Evolutionary conservation across 2,888 invertebrate genomes (phyloP).

Genomic region (Meteorus colon): DNA sequence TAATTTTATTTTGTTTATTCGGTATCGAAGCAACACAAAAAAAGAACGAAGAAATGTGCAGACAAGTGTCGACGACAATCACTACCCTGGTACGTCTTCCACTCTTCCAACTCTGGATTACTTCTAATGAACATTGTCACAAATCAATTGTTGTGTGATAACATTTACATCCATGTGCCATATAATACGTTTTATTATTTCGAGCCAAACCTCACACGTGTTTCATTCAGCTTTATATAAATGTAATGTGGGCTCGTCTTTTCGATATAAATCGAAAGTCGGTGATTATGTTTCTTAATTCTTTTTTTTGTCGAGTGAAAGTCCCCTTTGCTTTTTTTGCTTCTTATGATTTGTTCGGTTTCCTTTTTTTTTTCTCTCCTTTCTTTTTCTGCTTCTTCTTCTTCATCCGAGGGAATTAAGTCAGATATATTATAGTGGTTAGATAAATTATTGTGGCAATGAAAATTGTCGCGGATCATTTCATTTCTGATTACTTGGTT

Average conservation of each 20-base stretch:
- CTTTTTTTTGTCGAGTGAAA: constrained; percentile 18
- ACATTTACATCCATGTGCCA: background rate
- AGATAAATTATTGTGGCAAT: background rate
- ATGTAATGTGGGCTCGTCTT: background rate
- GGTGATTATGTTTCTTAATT: constrained; percentile 7
- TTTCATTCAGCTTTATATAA: constrained; percentile 1
- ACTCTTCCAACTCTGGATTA: constrained; percentile 27
- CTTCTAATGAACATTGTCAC: constrained; percentile 22
- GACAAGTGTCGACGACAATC: constrained; percentile 57
- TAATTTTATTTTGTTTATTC: constrained; percentile 32
- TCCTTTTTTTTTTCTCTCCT: background rate
- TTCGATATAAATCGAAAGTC: constrained; percentile 26
- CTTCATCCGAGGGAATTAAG: background rate
- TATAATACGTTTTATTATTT: background rate
- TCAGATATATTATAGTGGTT: background rate
- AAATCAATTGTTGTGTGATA: background rate
- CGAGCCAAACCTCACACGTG: background rate
- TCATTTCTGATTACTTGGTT: background rate
- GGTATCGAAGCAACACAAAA: constrained; percentile 35
- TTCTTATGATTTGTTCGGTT: constrained; percentile 4
- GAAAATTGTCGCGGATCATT: background rate
- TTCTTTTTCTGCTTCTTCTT: background rate
- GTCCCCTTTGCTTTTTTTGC: background rate
- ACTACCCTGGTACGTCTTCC: constrained; percentile 62
- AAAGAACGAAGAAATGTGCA: constrained; percentile 57